Percentiles rank a stretch among this genome's conserved stretches.
Conservation (phyloP, 2,113 vertebrate genomes). For the Cromileptes altivelis region DNA sequence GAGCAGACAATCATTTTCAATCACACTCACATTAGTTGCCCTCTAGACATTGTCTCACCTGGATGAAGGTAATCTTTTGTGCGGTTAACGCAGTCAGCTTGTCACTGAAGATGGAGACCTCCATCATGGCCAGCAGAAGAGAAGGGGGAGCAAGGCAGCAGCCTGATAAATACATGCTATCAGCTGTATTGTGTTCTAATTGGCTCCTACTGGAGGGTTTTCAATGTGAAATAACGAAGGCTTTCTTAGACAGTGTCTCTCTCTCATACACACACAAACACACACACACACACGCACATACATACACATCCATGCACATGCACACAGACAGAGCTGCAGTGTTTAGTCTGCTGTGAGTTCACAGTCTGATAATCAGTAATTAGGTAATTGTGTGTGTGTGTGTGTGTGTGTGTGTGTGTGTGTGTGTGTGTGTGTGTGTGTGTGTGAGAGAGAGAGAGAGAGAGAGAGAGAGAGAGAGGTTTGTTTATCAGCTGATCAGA, state of each 20-base stretch:
- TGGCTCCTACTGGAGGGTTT: slow-evolving; percentile 34
- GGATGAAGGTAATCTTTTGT: background rate
- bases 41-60: background rate
- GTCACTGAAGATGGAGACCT: background rate
- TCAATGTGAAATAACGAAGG: slow-evolving; percentile 4
- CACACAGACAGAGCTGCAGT: background rate
- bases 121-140: background rate
- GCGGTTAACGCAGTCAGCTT: background rate
- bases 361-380: slow-evolving; percentile 50
- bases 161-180: slow-evolving; percentile 25
- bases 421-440: background rate
- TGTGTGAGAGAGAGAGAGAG: no score
- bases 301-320: background rate
- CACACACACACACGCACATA: background rate
- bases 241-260: slow-evolving; percentile 8
- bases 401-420: background rate
- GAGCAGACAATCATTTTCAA: background rate
- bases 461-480: background rate
- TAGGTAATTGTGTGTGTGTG: slow-evolving; percentile 16
- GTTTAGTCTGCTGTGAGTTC: slow-evolving; percentile 39
- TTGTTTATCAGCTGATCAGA: slow-evolving; percentile 22
- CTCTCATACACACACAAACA: background rate
- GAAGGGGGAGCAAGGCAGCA: background rate
- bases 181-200: slow-evolving; percentile 36
- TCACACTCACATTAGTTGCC: background rate